These are phyloP conservation scores for Guaruba guarouba DNA, from an alignment of 2,113 vertebrate species.

Conservation along the genomic window DNA sequence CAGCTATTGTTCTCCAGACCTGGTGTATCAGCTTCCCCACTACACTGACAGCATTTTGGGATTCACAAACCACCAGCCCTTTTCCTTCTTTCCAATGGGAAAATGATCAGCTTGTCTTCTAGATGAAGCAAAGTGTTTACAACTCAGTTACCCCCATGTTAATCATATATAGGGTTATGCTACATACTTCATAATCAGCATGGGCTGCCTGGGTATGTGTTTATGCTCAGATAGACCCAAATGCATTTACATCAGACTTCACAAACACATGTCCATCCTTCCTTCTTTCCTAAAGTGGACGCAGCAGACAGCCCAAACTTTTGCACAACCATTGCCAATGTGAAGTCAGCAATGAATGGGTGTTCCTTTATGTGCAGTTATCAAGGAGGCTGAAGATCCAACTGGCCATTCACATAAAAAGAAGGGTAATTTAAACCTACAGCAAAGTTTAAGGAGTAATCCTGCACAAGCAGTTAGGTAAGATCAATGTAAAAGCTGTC, in stretches of 20 bases:
- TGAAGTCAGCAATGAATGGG: background rate
- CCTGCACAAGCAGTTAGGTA: background rate
- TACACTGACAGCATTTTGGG: background rate
- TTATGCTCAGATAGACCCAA: background rate
- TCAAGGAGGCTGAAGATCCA: background rate
- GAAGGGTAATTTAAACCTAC: background rate
- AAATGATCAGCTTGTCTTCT: background rate
- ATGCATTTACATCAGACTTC: background rate
- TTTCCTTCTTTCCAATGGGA: background rate
- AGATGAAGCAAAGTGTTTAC: accelerated
- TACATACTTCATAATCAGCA: background rate
- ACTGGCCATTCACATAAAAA: background rate
- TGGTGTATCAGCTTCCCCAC: background rate
- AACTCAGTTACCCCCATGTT: accelerated
- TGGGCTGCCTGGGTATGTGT: accelerated
- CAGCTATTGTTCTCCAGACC: background rate
- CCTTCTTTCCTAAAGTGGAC: background rate
- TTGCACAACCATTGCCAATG: background rate
- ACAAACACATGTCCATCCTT: accelerated
- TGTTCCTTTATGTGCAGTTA: accelerated
- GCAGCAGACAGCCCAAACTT: background rate
- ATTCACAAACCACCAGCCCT: background rate
- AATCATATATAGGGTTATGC: background rate
- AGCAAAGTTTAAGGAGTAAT: background rate
- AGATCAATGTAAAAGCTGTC: background rate